These are phyloP conservation scores for Eulithis testata DNA, from an alignment of 2,888 invertebrate species.

Conservation along the genomic window DNA sequence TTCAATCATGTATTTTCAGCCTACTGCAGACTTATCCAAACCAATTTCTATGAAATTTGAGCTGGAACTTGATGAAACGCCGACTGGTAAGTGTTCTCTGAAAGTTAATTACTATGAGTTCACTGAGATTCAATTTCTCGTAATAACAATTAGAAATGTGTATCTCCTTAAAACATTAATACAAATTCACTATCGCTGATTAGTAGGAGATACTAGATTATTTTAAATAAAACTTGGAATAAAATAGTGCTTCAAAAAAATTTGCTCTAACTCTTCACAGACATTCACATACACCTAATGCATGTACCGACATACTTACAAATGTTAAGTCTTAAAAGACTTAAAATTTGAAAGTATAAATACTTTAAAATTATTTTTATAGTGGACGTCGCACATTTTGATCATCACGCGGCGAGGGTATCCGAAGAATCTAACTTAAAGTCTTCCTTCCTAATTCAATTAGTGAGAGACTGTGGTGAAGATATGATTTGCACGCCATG, in stretches of 20 bases:
- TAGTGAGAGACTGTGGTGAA: conserved; percentile 81
- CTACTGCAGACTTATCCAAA: conserved; percentile 67
- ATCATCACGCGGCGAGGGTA: conserved; percentile 55
- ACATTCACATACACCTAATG: too few species aligned
- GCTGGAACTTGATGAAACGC: conserved; percentile 52
- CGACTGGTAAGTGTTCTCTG: conserved; percentile 52
- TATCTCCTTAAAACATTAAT: too few species aligned
- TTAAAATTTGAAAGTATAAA: too few species aligned
- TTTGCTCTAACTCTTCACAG: too few species aligned
- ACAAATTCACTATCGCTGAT: too few species aligned
- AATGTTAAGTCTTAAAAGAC: too few species aligned
- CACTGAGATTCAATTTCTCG: too few species aligned
- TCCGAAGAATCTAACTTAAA: conserved; percentile 63
- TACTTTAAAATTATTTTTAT: conserved; percentile 24
- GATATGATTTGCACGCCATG: conserved; percentile 81
- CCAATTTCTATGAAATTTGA: conserved; percentile 66
- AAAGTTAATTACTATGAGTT: not conserved
- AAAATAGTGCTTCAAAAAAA: too few species aligned
- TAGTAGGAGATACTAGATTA: too few species aligned
- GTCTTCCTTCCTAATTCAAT: conserved; percentile 64
- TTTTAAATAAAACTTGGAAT: too few species aligned
- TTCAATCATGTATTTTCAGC: conserved; percentile 53
- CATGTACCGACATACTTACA: too few species aligned
- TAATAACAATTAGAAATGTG: too few species aligned
- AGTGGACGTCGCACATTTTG: conserved; percentile 55